These are phyloP conservation scores for Sciaenops ocellatus DNA, from an alignment of 2,797 vertebrate species.

Conservation along the genomic window DNA sequence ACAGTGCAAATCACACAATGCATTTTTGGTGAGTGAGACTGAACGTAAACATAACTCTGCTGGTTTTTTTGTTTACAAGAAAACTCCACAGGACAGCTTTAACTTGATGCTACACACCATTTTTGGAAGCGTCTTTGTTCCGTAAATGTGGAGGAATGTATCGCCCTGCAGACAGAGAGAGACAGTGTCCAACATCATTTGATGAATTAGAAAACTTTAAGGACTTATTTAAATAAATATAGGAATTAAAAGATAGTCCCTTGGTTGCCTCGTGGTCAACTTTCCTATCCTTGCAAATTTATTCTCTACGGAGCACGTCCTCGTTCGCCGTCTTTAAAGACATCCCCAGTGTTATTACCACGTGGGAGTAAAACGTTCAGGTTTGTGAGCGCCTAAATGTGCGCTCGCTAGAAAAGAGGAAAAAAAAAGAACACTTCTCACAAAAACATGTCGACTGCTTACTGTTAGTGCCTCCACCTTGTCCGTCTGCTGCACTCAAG, in stretches of 20 bases:
- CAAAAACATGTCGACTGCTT: slow-evolving; percentile 79
- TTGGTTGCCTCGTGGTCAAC: not conserved
- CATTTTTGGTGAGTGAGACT: slow-evolving; percentile 7
- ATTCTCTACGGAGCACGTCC: not conserved
- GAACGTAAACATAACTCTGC: not conserved
- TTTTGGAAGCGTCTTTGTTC: slow-evolving; percentile 91
- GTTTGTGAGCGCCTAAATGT: not conserved
- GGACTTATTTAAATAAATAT: slow-evolving; percentile 12
- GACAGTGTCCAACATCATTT: slow-evolving; percentile 39
- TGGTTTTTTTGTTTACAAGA: slow-evolving; percentile 4
- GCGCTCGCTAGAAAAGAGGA: slow-evolving; percentile 3
- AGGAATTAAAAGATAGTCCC: not conserved
- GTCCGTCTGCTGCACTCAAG: slow-evolving; percentile 92
- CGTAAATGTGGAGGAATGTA: slow-evolving; percentile 97
- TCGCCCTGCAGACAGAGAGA: slow-evolving; percentile 84
- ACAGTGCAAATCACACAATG: slow-evolving; percentile 3
- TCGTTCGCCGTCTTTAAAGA: not conserved
- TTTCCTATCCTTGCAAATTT: not conserved
- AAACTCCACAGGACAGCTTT: slow-evolving; percentile 56
- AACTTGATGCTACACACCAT: slow-evolving; percentile 65
- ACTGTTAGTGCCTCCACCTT: slow-evolving; percentile 93
- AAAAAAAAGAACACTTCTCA: not conserved
- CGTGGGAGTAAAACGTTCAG: not conserved
- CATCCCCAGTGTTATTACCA: not conserved
- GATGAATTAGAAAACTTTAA: slow-evolving; percentile 7